Evolutionary conservation across 35 echinoderm and acorn worm species (phyloP), one percentile per base, ranked within the genome.

Genomic region (Diadema setosum): DNA sequence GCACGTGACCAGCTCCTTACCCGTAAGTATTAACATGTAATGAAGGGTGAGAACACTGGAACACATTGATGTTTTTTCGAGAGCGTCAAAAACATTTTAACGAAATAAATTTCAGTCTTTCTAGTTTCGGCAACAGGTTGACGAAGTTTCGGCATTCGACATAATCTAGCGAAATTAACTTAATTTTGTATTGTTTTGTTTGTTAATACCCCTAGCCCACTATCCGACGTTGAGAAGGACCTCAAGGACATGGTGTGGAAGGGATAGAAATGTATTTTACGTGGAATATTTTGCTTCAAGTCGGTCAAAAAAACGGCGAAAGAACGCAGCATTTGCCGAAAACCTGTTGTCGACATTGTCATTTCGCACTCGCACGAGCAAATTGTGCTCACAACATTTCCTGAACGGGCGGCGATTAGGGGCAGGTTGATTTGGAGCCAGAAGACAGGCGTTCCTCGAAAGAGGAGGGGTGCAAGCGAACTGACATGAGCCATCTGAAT

Each of bases 101-200:
- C 30, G 4, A 67, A 67, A 67, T 33, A 67, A 34, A 33, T 67
- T 67, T 67, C 63, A 33, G 63, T 42, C 44, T 78, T 26, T 36
- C 35, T 21, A 78, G 44, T 42, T 78, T 78, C 73, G 73, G 29
- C 73, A 78, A 35, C 24, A 11, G 73, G 73, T 42, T 78, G 73
- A 78, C 73, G 73, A 78, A 78, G 44, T 78, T 52, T 78, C 37
- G 73, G 73, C 73, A 78, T 35, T 43, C 44, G 27, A 78, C 37
- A 39, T 41, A 1, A 35, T 78, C 44, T 36, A 78, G 25, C 40
- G n/a, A 78, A 36, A 78, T 35, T 41, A 39, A 26, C 24, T 41
- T 41, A 41, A 78, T 41, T 41, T 41, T 35, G 15, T 17, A 42
- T 78, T 14, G 16, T 43, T 25, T 78, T 35, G 29, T 44, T 26